phyloP scores from a whole-genome alignment of 2,888 invertebrate genomes.

The Eilema griseolum region DNA sequence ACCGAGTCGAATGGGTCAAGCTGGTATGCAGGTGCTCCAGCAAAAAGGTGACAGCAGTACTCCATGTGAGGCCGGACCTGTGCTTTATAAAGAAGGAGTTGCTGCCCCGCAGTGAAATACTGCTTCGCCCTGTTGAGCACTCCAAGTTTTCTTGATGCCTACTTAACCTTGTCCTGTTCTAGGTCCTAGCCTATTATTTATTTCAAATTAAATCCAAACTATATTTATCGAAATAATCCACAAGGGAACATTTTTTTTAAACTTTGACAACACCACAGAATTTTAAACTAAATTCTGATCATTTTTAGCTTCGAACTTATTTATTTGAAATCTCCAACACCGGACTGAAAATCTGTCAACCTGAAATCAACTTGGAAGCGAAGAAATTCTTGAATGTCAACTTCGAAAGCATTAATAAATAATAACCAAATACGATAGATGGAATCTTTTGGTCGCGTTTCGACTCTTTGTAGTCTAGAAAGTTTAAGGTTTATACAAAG shows the following conservation, averaged over 20 bases:
- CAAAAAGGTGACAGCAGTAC: too few species aligned
- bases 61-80: too few species aligned
- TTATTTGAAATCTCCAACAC: neutral
- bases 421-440: constrained; percentile 43
- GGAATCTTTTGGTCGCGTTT: constrained; percentile 35
- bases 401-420: constrained; percentile 49
- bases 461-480: constrained; percentile 54
- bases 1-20: too few species aligned
- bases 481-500: constrained; percentile 52
- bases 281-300: neutral
- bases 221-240: neutral
- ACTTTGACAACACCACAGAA: neutral
- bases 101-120: too few species aligned
- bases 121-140: too few species aligned
- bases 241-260: neutral
- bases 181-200: too few species aligned
- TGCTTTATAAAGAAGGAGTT: too few species aligned
- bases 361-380: constrained; percentile 14
- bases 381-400: constrained; percentile 36
- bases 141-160: too few species aligned
- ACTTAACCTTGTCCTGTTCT: too few species aligned
- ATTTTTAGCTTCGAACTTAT: constrained; percentile 13
- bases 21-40: too few species aligned
- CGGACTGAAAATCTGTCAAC: constrained; percentile 17
- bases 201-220: neutral